Evolutionary conservation across 1,140 invertebrate species (phyloP), one percentile per base, ranked within the genome.

Genomic region (Thaumatotibia leucotreta): DNA sequence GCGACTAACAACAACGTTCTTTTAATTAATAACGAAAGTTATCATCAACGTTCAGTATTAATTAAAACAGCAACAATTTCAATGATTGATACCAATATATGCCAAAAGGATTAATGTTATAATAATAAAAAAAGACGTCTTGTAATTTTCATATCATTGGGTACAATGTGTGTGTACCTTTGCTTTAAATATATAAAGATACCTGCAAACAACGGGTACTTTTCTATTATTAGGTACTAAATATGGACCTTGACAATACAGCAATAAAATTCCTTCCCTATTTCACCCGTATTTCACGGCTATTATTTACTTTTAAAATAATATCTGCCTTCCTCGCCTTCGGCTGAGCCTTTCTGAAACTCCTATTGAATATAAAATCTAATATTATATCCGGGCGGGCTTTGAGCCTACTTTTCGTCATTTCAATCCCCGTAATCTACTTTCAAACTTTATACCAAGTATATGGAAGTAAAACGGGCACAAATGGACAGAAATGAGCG

Each of bases 361-460:
- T 58, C 52, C 52, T 58, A 58, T 58, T 58, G 52, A 58, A 58
- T 58, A 58, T 58, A 58, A 58, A 58, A 58, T 58, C 52, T 58
- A 58, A 58, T 58, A 58, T 58, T 58, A 58, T 58, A 58, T 29
- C 24, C 24, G 52, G 0, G 52, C 52, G 11, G 52, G 52, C 50
- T 58, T 29, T 31, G 52, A 58, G 52, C 52, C 52, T 58, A 58
- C 52, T 58, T 58, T 58, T 24, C 52, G 52, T 58, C 52, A 58
- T 58, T 58, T 58, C 52, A 58, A 58, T 58, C 52, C 39, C 52
- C 52, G 52, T 58, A 58, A 31, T 58, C 52, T 58, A 58, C 27
- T 58, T 58, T 58, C 23, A 58, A 58, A 58, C 52, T 58, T 58
- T 58, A 31, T 58, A 4, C 24, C 11, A 39, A 22, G 49, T 58